Conservation (phyloP, 2,797 vertebrate genomes). For the Pipistrellus nathusii region DNA sequence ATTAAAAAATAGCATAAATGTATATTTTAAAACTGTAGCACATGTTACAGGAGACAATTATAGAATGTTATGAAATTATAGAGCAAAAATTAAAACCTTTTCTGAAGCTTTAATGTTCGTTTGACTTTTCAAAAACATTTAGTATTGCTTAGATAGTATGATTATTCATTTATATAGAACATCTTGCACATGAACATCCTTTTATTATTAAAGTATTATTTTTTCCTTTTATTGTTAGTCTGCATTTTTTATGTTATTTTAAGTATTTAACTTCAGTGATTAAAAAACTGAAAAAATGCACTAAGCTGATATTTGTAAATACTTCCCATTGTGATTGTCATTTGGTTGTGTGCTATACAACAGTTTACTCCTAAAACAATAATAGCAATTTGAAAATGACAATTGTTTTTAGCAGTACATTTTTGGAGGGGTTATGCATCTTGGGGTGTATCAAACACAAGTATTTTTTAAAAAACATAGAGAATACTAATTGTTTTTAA, state of each 20-base stretch:
- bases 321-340: background rate
- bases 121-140: slow-evolving; percentile 38
- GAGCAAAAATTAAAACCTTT: slow-evolving; percentile 33
- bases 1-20: slow-evolving; percentile 5
- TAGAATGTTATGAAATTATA: background rate
- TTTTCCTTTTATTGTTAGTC: slow-evolving; percentile 19
- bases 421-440: background rate
- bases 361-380: slow-evolving; percentile 15
- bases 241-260: slow-evolving; percentile 24
- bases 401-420: background rate
- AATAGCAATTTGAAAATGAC: background rate
- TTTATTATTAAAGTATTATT: slow-evolving; percentile 19
- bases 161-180: slow-evolving; percentile 5
- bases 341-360: background rate
- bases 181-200: background rate
- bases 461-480: background rate
- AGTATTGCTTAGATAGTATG: background rate
- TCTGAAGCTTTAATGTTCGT: background rate
- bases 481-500: background rate
- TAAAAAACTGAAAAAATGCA: background rate
- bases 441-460: background rate
- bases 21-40: background rate
- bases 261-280: slow-evolving; percentile 36
- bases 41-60: background rate
- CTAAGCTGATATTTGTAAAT: background rate